Conservation (phyloP, 2,797 vertebrate genomes). For the Pseudochirops cupreus region DNA sequence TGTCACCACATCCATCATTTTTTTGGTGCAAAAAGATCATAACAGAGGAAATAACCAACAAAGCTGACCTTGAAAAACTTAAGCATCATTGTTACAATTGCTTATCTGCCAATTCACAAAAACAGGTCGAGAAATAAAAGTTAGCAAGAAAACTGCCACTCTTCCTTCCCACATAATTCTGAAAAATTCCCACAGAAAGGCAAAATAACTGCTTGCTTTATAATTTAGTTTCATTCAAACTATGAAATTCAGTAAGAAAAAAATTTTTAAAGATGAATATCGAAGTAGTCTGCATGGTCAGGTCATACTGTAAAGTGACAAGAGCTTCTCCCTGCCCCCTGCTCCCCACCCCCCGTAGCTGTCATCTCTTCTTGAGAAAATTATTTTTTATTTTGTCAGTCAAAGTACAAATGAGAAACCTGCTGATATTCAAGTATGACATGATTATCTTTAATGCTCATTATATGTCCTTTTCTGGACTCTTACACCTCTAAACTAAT, state of each 20-base stretch:
- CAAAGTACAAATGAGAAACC: background rate
- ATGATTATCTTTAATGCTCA: background rate
- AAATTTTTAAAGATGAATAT: background rate
- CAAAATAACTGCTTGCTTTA: conserved; percentile 21
- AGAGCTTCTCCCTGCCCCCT: background rate
- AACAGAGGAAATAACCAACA: conserved; percentile 19
- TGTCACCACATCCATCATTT: conserved; percentile 10
- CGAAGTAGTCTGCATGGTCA: background rate
- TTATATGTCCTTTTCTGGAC: background rate
- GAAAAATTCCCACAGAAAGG: conserved; percentile 23
- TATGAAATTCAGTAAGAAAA: background rate
- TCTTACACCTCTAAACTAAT: background rate
- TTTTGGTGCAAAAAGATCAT: conserved; percentile 24
- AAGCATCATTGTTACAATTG: background rate
- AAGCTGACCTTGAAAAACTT: background rate
- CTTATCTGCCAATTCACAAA: conserved; percentile 17
- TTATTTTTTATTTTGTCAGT: background rate
- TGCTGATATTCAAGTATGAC: background rate
- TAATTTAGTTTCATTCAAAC: background rate
- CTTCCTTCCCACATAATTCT: background rate
- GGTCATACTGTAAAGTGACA: background rate
- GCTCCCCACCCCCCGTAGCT: background rate
- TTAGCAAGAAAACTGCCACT: background rate
- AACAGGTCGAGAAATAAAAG: background rate
- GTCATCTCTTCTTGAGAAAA: background rate